These are phyloP conservation scores for Megalops atlanticus DNA, from an alignment of 2,113 vertebrate genomes.

Conservation along the genomic window DNA sequence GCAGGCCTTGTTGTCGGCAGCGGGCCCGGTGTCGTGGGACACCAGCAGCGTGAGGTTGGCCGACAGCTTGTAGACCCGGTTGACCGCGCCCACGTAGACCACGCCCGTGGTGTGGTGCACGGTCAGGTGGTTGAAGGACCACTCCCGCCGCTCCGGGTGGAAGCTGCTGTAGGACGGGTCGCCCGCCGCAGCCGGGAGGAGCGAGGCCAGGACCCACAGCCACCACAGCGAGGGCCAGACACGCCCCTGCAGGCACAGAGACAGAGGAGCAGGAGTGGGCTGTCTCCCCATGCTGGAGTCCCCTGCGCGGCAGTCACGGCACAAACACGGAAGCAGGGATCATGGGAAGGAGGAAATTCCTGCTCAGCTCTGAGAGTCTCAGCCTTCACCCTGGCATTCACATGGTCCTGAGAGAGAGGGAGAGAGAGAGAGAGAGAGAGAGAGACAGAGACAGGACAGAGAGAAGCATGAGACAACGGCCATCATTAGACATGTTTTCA, in stretches of 20 bases:
- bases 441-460: conserved; percentile 25
- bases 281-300: conserved; percentile 76
- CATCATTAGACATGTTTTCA: conserved; percentile 46
- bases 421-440: neutral
- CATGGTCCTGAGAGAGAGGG: conserved; percentile 78
- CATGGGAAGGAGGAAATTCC: neutral
- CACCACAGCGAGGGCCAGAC: conserved; percentile 65
- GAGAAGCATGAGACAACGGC: conserved; percentile 33
- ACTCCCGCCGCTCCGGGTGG: conserved; percentile 84
- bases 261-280: conserved; percentile 60
- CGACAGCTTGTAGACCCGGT: conserved; percentile 90
- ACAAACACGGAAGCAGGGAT: conserved; percentile 21
- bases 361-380: conserved; percentile 18
- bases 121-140: conserved; percentile 89
- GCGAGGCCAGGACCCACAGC: conserved; percentile 66
- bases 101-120: conserved; percentile 84
- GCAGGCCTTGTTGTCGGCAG: conserved; percentile 93
- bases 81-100: conserved; percentile 88
- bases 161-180: conserved; percentile 75
- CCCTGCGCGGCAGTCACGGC: conserved; percentile 25
- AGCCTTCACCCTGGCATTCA: conserved; percentile 61
- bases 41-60: conserved; percentile 87
- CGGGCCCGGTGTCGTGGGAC: conserved; percentile 89
- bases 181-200: conserved; percentile 55
- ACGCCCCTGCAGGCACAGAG: too few species aligned